Evolutionary conservation across 2,888 invertebrate species (phyloP).

Genomic region (Sturmia bella): DNA sequence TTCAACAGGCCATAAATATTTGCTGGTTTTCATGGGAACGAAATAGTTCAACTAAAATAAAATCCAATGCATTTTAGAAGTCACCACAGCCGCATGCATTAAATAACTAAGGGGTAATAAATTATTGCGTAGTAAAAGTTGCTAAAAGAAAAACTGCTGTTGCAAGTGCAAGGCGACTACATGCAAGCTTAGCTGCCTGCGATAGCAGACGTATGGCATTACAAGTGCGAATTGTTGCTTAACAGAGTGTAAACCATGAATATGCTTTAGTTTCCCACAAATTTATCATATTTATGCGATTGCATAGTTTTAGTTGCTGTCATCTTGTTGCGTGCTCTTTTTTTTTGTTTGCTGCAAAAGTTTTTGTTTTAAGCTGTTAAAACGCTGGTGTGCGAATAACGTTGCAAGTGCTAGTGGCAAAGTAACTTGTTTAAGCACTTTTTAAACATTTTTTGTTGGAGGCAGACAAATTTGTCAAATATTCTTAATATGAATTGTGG

Average conservation of each 20-base stretch:
- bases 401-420: slow-evolving; percentile 14
- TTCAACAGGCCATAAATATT: slow-evolving; percentile 27
- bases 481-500: slow-evolving; percentile 4
- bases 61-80: slow-evolving; percentile 26
- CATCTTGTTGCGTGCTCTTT: slow-evolving; percentile 6
- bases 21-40: slow-evolving; percentile 13
- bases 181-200: slow-evolving; percentile 42
- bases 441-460: slow-evolving; percentile 1
- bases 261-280: slow-evolving; percentile 37
- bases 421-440: neutral
- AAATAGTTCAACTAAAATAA: slow-evolving; percentile 26
- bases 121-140: slow-evolving; percentile 57
- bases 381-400: slow-evolving; percentile 23
- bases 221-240: slow-evolving; percentile 34
- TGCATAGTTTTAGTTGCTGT: slow-evolving; percentile 22
- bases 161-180: no score
- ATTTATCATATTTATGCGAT: slow-evolving; percentile 41
- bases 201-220: slow-evolving; percentile 30
- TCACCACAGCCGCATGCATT: slow-evolving; percentile 44
- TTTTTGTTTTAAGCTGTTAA: slow-evolving; percentile 29
- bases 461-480: slow-evolving; percentile 2
- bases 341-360: neutral
- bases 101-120: slow-evolving; percentile 53
- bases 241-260: slow-evolving; percentile 45
- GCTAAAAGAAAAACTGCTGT: slow-evolving; percentile 28